Evolutionary conservation across 92 coral and sea anemone species (phyloP).

Genomic region (Paramuricea clavata): DNA sequence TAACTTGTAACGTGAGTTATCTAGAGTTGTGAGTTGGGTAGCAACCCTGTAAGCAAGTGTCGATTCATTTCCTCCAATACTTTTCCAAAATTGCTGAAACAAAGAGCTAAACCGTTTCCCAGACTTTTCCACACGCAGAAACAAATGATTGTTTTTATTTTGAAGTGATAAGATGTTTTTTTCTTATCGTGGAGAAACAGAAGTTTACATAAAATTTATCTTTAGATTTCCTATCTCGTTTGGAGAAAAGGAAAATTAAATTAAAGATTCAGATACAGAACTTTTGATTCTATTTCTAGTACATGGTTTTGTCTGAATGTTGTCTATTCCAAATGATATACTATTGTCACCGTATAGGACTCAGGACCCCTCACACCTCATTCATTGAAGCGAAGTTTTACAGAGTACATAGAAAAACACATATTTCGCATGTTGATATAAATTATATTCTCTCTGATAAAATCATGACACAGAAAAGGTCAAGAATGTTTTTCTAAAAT

Average conservation of each 20-base stretch:
- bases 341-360: background rate
- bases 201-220: conserved; percentile 2
- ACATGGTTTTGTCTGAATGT: background rate
- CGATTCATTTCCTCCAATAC: too few species aligned
- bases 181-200: background rate
- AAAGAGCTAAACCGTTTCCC: too few species aligned
- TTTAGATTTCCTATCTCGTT: conserved; percentile 8
- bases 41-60: too few species aligned
- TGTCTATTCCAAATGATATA: background rate
- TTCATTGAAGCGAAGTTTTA: background rate
- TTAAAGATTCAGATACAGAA: background rate
- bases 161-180: background rate
- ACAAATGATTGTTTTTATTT: background rate
- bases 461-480: background rate
- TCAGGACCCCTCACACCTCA: background rate
- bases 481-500: conserved; percentile 8
- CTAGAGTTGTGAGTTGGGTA: too few species aligned
- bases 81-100: too few species aligned
- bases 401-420: background rate
- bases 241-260: conserved; percentile 10
- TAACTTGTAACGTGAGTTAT: too few species aligned
- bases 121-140: background rate
- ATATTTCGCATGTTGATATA: background rate
- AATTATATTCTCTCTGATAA: background rate
- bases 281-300: background rate